A percentile compares a stretch with the other conserved stretches of the same genome.
phyloP scores from a whole-genome alignment of 1,140 invertebrate genomes.

The Akabosia matsudoensis region DNA sequence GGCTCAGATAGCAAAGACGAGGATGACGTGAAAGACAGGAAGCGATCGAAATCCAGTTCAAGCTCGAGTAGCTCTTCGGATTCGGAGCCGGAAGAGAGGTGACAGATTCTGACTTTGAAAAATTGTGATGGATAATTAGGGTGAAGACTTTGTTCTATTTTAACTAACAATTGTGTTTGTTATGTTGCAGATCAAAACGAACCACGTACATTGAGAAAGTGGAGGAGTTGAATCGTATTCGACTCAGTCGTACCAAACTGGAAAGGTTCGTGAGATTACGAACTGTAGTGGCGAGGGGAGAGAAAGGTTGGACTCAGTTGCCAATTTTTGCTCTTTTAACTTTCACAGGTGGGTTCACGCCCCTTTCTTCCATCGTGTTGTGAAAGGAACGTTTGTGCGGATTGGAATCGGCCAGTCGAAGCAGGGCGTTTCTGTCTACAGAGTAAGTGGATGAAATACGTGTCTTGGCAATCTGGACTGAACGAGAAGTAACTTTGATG shows the following conservation, averaged over 20 bases:
- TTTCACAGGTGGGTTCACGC: constrained; percentile 79
- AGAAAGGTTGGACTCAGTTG: constrained; percentile 40
- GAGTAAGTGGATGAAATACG: constrained; percentile 57
- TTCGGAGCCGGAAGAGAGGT: constrained; percentile 50
- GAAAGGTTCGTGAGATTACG: too few species aligned
- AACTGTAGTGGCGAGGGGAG: too few species aligned
- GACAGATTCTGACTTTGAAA: constrained; percentile 41
- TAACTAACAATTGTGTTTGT: constrained; percentile 15
- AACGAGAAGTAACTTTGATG: neutral
- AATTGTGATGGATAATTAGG: constrained; percentile 3
- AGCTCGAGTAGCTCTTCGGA: constrained; percentile 54
- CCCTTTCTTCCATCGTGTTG: constrained; percentile 88
- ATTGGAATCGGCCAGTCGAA: constrained; percentile 92
- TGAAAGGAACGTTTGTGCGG: constrained; percentile 88
- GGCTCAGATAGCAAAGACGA: constrained; percentile 70
- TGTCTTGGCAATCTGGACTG: neutral
- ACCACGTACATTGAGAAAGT: constrained; percentile 65
- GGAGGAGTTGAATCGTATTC: constrained; percentile 82
- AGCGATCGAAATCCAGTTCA: constrained; percentile 36
- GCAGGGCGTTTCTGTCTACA: constrained; percentile 79
- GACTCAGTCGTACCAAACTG: constrained; percentile 86
- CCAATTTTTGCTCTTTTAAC: constrained; percentile 33
- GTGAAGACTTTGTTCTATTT: constrained; percentile 18
- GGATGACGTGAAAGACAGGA: constrained; percentile 48
- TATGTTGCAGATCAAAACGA: constrained; percentile 52